phyloP scores from a whole-genome alignment of 2,113 vertebrate genomes.

The Istiophorus platypterus region DNA sequence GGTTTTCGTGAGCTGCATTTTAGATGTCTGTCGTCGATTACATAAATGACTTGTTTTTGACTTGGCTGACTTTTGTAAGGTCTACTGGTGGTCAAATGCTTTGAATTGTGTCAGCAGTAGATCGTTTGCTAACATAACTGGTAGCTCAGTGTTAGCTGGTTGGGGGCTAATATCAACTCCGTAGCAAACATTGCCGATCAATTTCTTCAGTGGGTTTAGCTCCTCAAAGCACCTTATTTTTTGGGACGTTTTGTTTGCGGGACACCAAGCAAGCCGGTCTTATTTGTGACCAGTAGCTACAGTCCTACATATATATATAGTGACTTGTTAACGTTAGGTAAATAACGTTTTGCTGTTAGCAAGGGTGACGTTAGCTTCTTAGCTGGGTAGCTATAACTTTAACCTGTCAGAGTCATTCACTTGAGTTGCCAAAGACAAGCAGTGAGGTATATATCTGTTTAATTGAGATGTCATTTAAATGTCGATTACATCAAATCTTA shows the following conservation, averaged over 20 bases:
- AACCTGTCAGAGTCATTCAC: conserved; percentile 49
- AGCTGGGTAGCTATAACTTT: conserved; percentile 65
- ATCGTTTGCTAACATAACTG: conserved; percentile 61
- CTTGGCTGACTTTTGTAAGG: conserved; percentile 21
- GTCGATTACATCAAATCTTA: background rate
- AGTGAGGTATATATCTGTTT: background rate
- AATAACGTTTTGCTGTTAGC: conserved; percentile 57
- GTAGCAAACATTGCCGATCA: conserved; percentile 49
- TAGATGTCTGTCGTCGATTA: background rate
- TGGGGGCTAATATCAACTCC: conserved; percentile 61
- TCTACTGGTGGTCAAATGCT: background rate
- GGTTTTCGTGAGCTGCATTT: background rate
- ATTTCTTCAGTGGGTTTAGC: background rate
- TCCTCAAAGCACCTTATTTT: background rate
- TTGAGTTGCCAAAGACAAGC: conserved; percentile 16
- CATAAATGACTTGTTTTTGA: background rate
- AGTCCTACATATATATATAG: background rate
- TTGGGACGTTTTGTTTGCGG: background rate
- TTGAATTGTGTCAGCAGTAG: conserved; percentile 23
- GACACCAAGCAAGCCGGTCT: background rate
- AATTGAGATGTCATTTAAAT: background rate
- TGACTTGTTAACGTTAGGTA: conserved; percentile 41
- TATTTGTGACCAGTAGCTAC: background rate
- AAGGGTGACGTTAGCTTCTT: conserved; percentile 55
- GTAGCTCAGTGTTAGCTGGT: conserved; percentile 64